These are phyloP conservation scores for Acanthurus tractus DNA, from an alignment of 2,797 vertebrate species.

Conservation along the genomic window DNA sequence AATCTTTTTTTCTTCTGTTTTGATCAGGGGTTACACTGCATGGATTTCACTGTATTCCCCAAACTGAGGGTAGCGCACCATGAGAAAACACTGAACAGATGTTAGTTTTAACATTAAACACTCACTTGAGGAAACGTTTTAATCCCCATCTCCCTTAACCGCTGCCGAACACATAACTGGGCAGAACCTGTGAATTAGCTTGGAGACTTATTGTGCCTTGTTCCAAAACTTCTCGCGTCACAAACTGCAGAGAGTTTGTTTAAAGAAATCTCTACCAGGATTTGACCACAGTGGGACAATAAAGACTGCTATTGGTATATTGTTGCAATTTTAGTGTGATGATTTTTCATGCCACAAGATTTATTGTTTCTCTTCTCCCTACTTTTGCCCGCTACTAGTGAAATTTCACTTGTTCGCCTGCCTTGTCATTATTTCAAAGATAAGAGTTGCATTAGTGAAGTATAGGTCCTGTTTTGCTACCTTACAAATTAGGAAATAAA, in stretches of 20 bases:
- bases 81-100: slow-evolving; percentile 70
- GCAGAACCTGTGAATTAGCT: slow-evolving; percentile 79
- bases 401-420: neutral
- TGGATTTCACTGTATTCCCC: slow-evolving; percentile 47
- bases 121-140: slow-evolving; percentile 50
- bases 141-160: slow-evolving; percentile 55
- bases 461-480: neutral
- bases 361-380: neutral
- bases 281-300: slow-evolving; percentile 34
- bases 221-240: slow-evolving; percentile 70
- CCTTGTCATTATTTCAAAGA: neutral
- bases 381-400: neutral
- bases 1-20: slow-evolving; percentile 24
- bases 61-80: slow-evolving; percentile 57
- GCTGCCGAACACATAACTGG: slow-evolving; percentile 53
- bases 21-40: slow-evolving; percentile 54
- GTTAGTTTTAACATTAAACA: slow-evolving; percentile 72
- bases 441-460: neutral
- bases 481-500: too few relatives aligned
- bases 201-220: slow-evolving; percentile 72
- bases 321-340: slow-evolving; percentile 2
- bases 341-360: neutral
- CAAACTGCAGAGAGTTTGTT: slow-evolving; percentile 69
- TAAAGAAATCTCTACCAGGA: slow-evolving; percentile 57
- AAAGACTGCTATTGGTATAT: neutral